Base-by-base conservation (phyloP, 2,888 invertebrate species). In the Drosophila diplacantha region DNA sequence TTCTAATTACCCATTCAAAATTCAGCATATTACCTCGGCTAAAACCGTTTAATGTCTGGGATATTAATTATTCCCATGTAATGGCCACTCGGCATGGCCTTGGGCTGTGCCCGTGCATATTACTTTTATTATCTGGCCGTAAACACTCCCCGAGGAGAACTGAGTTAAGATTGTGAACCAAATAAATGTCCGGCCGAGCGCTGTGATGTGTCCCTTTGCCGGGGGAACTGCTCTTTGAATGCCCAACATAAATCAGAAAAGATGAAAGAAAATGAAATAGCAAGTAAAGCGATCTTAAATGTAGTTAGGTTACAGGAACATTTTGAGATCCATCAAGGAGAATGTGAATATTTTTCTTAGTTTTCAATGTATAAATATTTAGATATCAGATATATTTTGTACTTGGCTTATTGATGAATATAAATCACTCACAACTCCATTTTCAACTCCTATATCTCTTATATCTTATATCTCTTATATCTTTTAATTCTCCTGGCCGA, bases 61-160 rank as follows among this genome's bases (percentile, higher is more conserved):
- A 20, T 54, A 54, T 56, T 54, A 54, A 54, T 56, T 54, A 31
- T 32, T 3, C 39, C 39, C 18, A 52, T 52, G 22, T 14, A 16
- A 14, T 32, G 26, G 12, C 18, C n/a, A 11, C 18, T 11, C 32
- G 41, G 29, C 31, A 41, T 18, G 4, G 22, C 29, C 3, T 3
- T 3, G 8, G 29, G 14, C 29, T 29, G 11, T 12, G 20, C 24
- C 18, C 16, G n/a, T 22, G 39, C 26, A 41, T 41, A 41, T 57
- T 50, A 32, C 32, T 47, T 31, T 34, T 47, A 61, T 39, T 26
- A 60, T 61, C 46, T 47, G 61, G 5, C 46, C 3, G 49, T 38
- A 39, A 60, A 47, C 37, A 39, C 61, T 47, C 61, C 59, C 59
- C 31, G 4, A 29, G 59, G 59, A 61, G 59, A 47, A 34, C n/a